Evolutionary conservation across 1,140 invertebrate species (phyloP).

Genomic region (Spodoptera litura): DNA sequence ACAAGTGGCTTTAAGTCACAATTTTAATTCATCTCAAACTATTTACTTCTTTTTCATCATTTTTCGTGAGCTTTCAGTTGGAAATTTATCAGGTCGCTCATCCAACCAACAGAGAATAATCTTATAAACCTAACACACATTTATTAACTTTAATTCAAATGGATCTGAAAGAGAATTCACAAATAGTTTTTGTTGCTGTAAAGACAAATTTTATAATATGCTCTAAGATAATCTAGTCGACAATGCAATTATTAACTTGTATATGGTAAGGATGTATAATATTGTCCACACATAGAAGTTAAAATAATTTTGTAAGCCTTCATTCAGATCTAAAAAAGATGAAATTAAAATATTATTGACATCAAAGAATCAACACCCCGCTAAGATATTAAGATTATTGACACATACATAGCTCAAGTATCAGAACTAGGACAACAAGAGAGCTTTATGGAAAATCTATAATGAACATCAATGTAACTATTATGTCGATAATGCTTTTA

Average conservation of each 20-base stretch:
- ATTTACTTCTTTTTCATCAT: not conserved
- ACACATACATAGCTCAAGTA: slow-evolving; percentile 33
- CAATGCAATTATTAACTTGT: slow-evolving; percentile 50
- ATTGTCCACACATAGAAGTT: slow-evolving; percentile 48
- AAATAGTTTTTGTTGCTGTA: slow-evolving; percentile 58
- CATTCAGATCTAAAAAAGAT: slow-evolving; percentile 79
- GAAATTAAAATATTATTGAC: slow-evolving; percentile 42
- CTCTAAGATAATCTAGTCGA: slow-evolving; percentile 45
- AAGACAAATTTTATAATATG: slow-evolving; percentile 39
- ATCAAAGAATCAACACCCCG: slow-evolving; percentile 55
- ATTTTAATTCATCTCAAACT: too few relatives aligned
- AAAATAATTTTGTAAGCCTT: slow-evolving; percentile 68
- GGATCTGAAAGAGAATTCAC: slow-evolving; percentile 80
- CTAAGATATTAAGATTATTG: slow-evolving; percentile 25
- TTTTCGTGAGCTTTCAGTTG: slow-evolving; percentile 1
- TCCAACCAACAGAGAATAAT: slow-evolving; percentile 63
- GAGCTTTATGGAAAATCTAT: slow-evolving; percentile 41
- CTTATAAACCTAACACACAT: slow-evolving; percentile 74
- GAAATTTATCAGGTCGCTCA: slow-evolving; percentile 18
- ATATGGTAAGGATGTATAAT: slow-evolving; percentile 41
- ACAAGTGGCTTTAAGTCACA: too few relatives aligned
- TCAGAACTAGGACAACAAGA: slow-evolving; percentile 34
- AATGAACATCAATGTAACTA: slow-evolving; percentile 45
- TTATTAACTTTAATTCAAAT: slow-evolving; percentile 65
- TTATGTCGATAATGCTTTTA: slow-evolving; percentile 28